Evolutionary conservation across 2,113 vertebrate genomes (phyloP), one percentile per base, ranked within the genome.

Genomic region (Phyllostomus hastatus): DNA sequence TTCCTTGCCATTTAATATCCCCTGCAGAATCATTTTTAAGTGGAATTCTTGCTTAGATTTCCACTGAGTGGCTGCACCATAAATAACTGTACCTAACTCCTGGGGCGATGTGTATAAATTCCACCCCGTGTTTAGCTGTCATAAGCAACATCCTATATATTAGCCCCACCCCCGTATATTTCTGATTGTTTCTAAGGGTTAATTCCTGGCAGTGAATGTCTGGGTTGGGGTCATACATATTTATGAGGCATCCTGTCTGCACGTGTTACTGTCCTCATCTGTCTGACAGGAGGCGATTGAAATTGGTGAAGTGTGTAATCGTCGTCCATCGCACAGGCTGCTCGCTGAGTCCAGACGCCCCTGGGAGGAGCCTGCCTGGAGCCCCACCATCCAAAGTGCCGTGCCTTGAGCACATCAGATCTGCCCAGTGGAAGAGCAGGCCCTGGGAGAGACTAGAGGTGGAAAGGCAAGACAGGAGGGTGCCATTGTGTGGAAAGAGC

Each of bases 81-180:
- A 35, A 81, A 81, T 35, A 81, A 69, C 46, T 59, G 12, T 28
- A 46, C 46, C 64, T 43, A 59, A 28, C 24, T 87, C 75, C 33
- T 15, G 1, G 76, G 75, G 35, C 46, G 64, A n/a, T 14, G 12
- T 33, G 24, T 59, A 26, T 35, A 61, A 14, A 28, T 82, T 38
- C 4, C 2, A 24, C 48, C 33, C 46, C 28, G 4, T n/a, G 54
- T 73, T 54, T 28, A n/a, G 48, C 38, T 85, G 35, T 50, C n/a
- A n/a, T 7, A 80, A 89, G n/a, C 15, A 80, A 1, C 20, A 72
- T 48, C 64, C 26, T 48, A 33, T n/a, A 28, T 10, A 33, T 35
- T 48, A 67, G 41, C 1, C 0, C 9, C n/a, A 52, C 50, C 1
- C 1, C 0, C 10, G 10, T 12, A 1, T 4, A 26, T 31, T 66